Percentiles rank a stretch among this genome's conserved stretches.
phyloP scores from a whole-genome alignment of 1,140 invertebrate genomes.

The Diplogasteroides magnus region DNA sequence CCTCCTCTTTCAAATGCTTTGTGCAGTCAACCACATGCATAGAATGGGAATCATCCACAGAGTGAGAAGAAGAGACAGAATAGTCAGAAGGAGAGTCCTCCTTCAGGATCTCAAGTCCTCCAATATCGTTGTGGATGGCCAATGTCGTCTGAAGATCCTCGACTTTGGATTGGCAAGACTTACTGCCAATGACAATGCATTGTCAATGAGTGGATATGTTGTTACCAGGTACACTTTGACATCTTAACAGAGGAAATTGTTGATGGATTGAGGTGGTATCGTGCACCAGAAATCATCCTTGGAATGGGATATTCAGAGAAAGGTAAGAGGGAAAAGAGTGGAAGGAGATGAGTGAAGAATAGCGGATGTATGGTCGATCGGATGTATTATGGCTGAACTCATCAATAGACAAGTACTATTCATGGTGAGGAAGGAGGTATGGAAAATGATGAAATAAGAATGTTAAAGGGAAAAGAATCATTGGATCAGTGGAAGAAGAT shows the following conservation, averaged over 20 bases:
- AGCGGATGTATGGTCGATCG: constrained; percentile 26
- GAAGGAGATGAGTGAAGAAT: neutral
- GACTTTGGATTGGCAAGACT: constrained; percentile 25
- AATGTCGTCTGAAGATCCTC: constrained; percentile 21
- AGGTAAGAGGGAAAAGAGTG: neutral
- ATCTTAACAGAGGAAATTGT: no score
- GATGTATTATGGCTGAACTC: constrained; percentile 28
- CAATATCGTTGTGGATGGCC: constrained; percentile 26
- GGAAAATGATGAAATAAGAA: neutral
- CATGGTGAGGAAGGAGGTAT: neutral
- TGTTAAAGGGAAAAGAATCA: no score
- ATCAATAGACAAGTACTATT: constrained; percentile 21
- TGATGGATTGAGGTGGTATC: no score
- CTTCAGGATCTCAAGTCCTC: constrained; percentile 25
- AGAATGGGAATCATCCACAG: constrained; percentile 30
- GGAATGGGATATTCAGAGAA: constrained; percentile 26
- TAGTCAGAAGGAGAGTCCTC: neutral
- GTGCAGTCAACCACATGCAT: constrained; percentile 33
- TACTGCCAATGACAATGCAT: constrained; percentile 16
- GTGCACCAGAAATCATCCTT: constrained; percentile 28
- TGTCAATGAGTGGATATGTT: constrained; percentile 24
- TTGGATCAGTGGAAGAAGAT: constrained; percentile 32
- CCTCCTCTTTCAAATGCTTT: constrained; percentile 32
- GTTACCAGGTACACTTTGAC: constrained; percentile 26
- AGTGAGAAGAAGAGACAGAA: no score